These are phyloP conservation scores for Palythoa heliodiscus DNA, from an alignment of 92 coral and sea anemone species.

Conservation along the genomic window DNA sequence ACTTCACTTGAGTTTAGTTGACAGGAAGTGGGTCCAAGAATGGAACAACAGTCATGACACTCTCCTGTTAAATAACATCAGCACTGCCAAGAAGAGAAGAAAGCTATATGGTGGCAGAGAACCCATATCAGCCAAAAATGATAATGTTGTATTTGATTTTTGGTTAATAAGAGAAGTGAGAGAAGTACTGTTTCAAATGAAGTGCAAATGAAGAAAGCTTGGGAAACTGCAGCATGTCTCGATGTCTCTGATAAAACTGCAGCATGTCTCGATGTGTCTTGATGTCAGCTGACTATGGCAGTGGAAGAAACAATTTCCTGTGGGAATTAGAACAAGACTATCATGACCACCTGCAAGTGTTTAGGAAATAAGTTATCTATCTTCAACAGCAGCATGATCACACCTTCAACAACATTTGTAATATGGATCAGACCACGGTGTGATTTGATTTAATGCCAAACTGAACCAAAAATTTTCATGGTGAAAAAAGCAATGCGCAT, in stretches of 20 bases:
- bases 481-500: constrained; percentile 20
- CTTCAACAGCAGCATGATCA: constrained; percentile 10
- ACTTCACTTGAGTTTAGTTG: constrained; percentile 8
- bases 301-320: constrained; percentile 9
- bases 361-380: neutral
- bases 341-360: constrained; percentile 20
- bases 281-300: constrained; percentile 24
- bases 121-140: constrained; percentile 5
- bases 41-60: constrained; percentile 2
- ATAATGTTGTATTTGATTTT: neutral
- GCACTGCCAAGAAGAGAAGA: neutral
- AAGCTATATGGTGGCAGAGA: constrained; percentile 11
- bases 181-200: constrained; percentile 26
- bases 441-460: neutral
- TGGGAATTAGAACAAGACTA: constrained; percentile 22
- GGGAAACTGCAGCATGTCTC: neutral
- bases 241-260: constrained; percentile 9
- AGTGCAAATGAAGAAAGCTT: constrained; percentile 31
- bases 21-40: neutral
- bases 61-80: neutral
- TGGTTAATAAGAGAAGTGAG: constrained; percentile 20
- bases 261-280: neutral
- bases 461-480: constrained; percentile 12
- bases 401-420: constrained; percentile 21
- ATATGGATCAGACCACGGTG: constrained; percentile 28